Evolutionary conservation across 2,797 vertebrate species (phyloP), one percentile per base, ranked within the genome.

Genomic region (Sebastes nivosus): DNA sequence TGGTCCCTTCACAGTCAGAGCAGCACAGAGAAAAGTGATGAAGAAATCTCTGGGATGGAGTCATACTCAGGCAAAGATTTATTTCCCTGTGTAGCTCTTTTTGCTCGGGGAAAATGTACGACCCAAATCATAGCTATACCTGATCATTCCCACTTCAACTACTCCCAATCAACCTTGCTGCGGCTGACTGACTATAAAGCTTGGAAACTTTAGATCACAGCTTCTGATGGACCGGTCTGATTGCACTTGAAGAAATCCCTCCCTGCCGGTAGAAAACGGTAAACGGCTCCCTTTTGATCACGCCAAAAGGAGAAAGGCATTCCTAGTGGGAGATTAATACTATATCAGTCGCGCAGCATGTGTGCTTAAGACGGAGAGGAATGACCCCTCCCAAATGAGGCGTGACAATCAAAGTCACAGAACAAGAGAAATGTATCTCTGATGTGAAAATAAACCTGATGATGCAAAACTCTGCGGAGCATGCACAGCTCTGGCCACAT

Each of bases 341-440:
- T 84, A 78, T 84, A 84, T 82, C 75, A 67, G 83, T 85, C 69
- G n/a, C 71, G 71, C 85, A 84, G 83, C 85, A 82, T 85, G 88
- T 89, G 88, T 18, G 72, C 79, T 66, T 58, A 72, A 84, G 70
- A 79, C 70, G 16, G 77, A 84, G 78, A 84, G 78, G 67, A 89
- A 54, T 67, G 81, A 89, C 87, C 74, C 82, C 55, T 70, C 79
- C 81, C 89, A 91, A 95, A 95, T 93, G 94, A 93, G 89, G 82
- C 91, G 14, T 82, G 91, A 90, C 94, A 93, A 93, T 94, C 93
- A 92, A 91, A 93, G 90, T 90, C 79, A 74, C 85, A 84, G 87
- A 83, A 86, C 75, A 78, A 83, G 90, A 92, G 90, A 94, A 95
- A 91, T 90, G 83, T 77, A 90, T 90, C 87, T 92, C 67, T 57